Evolutionary conservation across 2,888 invertebrate genomes (phyloP).

Genomic region (Poecilobothrus nobilitatus): DNA sequence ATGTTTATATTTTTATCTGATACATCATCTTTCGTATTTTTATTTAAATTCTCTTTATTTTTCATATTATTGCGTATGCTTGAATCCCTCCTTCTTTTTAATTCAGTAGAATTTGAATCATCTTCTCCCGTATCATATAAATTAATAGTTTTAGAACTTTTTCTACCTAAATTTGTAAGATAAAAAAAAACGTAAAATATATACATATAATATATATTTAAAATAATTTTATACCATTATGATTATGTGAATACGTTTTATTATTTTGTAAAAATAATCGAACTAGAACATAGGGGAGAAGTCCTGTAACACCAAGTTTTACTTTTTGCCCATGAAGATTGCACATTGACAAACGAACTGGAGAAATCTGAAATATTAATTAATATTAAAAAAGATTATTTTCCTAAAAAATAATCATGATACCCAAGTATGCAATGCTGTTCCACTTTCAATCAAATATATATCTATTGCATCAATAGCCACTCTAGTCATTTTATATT

Average conservation of each 20-base stretch:
- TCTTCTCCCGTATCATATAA: neutral
- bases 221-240: neutral
- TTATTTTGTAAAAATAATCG: conserved; percentile 58
- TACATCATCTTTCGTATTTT: neutral
- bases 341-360: conserved; percentile 79
- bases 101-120: neutral
- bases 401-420: conserved; percentile 5
- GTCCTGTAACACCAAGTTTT: conserved; percentile 77
- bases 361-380: conserved; percentile 55
- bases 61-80: neutral
- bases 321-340: conserved; percentile 92
- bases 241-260: conserved; percentile 40
- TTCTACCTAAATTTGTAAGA: conserved; percentile 41
- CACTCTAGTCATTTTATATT: conserved; percentile 86
- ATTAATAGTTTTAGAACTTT: conserved; percentile 32
- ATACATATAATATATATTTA: neutral
- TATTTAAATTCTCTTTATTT: neutral
- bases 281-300: conserved; percentile 65
- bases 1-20: neutral
- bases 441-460: conserved; percentile 80
- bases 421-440: conserved; percentile 78
- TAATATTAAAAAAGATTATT: neutral
- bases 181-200: neutral
- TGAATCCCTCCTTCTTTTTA: neutral
- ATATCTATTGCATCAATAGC: conserved; percentile 84